Percentiles rank a stretch among this genome's conserved stretches.
Evolutionary conservation across 2,888 invertebrate genomes (phyloP).

Genomic region (Gymnosoma rotundatum): DNA sequence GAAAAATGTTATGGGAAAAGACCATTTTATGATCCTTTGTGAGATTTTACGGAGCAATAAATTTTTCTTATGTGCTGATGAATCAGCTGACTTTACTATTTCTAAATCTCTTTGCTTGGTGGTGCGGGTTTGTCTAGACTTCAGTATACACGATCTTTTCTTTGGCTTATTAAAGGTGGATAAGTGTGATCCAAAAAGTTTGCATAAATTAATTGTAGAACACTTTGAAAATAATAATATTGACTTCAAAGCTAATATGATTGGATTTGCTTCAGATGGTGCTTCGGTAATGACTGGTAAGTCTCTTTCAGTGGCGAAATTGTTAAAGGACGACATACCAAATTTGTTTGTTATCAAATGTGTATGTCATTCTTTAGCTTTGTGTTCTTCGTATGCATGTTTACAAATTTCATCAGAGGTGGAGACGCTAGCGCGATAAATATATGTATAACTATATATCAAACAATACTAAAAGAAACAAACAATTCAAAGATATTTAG

Average conservation of each 20-base stretch:
- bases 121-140: conserved; percentile 19
- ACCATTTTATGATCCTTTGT: conserved; percentile 9
- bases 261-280: conserved; percentile 67
- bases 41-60: conserved; percentile 17
- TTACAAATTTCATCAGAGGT: too few species aligned
- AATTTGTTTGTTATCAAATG: conserved; percentile 5
- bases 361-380: background rate
- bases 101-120: conserved; percentile 1
- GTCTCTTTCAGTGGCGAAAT: background rate
- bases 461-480: background rate
- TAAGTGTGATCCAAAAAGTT: background rate
- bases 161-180: conserved; percentile 15
- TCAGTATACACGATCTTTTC: conserved; percentile 35
- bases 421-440: background rate
- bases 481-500: too few species aligned
- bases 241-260: conserved; percentile 74
- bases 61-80: conserved; percentile 28
- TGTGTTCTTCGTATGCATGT: too few species aligned
- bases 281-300: background rate
- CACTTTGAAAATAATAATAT: conserved; percentile 71
- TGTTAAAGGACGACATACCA: background rate
- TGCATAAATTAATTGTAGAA: conserved; percentile 1
- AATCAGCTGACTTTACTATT: conserved; percentile 14
- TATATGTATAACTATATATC: background rate
- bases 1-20: conserved; percentile 23